phyloP scores from a whole-genome alignment of 2,888 invertebrate species.

The Mellilla xanthometata region DNA sequence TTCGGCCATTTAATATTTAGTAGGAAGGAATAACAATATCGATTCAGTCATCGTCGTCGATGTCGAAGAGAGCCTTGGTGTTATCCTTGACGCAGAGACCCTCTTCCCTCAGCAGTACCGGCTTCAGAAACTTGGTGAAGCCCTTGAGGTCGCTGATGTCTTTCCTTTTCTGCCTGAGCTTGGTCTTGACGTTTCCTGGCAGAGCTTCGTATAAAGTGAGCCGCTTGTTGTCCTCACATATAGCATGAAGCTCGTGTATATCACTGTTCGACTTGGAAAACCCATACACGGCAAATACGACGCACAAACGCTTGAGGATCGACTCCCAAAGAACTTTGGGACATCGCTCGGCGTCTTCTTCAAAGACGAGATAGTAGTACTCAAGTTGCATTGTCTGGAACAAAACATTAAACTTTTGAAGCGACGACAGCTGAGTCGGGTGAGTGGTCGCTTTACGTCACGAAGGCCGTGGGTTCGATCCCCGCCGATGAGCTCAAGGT shows the following conservation, averaged over 20 bases:
- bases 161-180: constrained; percentile 1
- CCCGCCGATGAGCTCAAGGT: too few relatives aligned
- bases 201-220: background rate
- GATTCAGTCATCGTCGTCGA: constrained; percentile 4
- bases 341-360: background rate
- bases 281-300: constrained; percentile 5
- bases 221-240: constrained; percentile 4
- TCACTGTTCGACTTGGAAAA: background rate
- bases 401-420: background rate
- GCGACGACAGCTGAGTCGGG: background rate
- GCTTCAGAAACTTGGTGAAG: background rate
- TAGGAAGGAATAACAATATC: background rate
- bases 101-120: constrained; percentile 1
- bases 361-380: constrained; percentile 11
- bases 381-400: constrained; percentile 5
- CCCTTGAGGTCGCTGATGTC: background rate
- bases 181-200: background rate
- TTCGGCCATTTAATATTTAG: too few relatives aligned
- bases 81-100: constrained; percentile 5
- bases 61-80: constrained; percentile 1
- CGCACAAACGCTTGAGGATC: background rate
- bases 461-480: too few relatives aligned
- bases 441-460: too few relatives aligned
- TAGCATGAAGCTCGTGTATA: constrained; percentile 8
- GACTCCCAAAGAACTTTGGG: constrained; percentile 8